A percentile compares a stretch with the other conserved stretches of the same genome.
Evolutionary conservation across 2,888 invertebrate genomes (phyloP).

Genomic region (Encarsia formosa): DNA sequence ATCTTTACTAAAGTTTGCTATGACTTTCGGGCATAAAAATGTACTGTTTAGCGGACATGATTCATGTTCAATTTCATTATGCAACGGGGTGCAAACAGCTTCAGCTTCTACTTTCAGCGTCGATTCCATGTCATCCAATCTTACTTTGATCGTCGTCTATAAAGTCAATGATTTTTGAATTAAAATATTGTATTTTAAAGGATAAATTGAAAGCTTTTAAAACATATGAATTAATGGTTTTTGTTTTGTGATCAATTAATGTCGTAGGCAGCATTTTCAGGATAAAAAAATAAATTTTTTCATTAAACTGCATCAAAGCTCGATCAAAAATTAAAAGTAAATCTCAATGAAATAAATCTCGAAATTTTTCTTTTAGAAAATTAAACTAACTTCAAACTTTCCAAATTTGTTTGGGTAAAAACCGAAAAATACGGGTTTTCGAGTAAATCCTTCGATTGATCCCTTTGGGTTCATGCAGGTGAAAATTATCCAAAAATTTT

Average conservation of each 20-base stretch:
- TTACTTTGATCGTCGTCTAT: constrained; percentile 25
- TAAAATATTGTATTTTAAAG: too few species aligned
- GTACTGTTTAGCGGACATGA: constrained; percentile 13
- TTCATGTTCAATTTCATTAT: background rate
- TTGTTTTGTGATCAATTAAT: too few species aligned
- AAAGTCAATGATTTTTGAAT: constrained; percentile 4
- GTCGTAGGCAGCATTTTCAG: too few species aligned
- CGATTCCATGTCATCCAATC: constrained; percentile 23
- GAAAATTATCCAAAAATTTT: constrained; percentile 42
- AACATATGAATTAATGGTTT: too few species aligned
- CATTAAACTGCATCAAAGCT: background rate
- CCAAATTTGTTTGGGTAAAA: constrained; percentile 49
- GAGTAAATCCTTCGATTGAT: constrained; percentile 34
- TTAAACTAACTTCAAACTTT: constrained; percentile 38
- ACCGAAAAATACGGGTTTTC: constrained; percentile 45
- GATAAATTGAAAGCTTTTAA: too few species aligned
- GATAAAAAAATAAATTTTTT: background rate
- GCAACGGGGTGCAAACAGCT: constrained; percentile 14
- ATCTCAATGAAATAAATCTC: background rate
- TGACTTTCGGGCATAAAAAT: constrained; percentile 27
- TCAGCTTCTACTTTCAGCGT: constrained; percentile 30
- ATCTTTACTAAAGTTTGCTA: constrained; percentile 46
- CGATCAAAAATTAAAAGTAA: background rate
- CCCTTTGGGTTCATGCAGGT: constrained; percentile 45
- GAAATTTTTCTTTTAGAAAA: background rate